Evolutionary conservation across 2,888 invertebrate genomes (phyloP).

Genomic region (Eulithis prunata): DNA sequence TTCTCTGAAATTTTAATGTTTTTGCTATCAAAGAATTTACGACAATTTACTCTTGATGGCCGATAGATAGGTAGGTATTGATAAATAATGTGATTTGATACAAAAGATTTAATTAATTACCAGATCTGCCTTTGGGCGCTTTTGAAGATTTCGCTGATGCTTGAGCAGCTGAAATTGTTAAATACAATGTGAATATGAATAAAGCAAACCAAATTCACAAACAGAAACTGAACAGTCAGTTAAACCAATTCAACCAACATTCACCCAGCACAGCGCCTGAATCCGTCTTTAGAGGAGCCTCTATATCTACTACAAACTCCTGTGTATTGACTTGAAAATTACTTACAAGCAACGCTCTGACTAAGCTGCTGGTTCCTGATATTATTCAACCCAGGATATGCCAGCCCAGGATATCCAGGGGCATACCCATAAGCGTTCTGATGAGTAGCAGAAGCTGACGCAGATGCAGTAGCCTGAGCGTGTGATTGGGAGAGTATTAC

Average conservation of each 20-base stretch:
- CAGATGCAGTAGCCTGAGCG: slow-evolving; percentile 1
- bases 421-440: slow-evolving; percentile 7
- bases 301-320: too few species aligned
- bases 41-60: too few species aligned
- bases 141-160: slow-evolving; percentile 9
- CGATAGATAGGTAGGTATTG: too few species aligned
- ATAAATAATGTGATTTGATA: too few species aligned
- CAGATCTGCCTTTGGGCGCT: slow-evolving; percentile 11
- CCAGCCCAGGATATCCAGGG: slow-evolving; percentile 7
- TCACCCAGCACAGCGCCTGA: too few species aligned
- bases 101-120: neutral
- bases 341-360: slow-evolving; percentile 23
- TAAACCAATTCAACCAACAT: too few species aligned
- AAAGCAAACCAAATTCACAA: too few species aligned
- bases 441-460: slow-evolving; percentile 9
- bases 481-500: neutral
- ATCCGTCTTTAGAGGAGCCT: too few species aligned
- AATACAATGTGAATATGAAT: neutral
- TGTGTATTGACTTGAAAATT: neutral
- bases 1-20: too few species aligned
- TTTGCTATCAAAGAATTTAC: too few species aligned
- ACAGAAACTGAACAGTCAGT: too few species aligned
- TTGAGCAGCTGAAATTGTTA: slow-evolving; percentile 16
- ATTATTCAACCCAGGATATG: neutral
- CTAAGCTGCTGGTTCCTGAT: neutral